Conservation (phyloP, 2,113 vertebrate species). For the Leiothrix lutea region DNA sequence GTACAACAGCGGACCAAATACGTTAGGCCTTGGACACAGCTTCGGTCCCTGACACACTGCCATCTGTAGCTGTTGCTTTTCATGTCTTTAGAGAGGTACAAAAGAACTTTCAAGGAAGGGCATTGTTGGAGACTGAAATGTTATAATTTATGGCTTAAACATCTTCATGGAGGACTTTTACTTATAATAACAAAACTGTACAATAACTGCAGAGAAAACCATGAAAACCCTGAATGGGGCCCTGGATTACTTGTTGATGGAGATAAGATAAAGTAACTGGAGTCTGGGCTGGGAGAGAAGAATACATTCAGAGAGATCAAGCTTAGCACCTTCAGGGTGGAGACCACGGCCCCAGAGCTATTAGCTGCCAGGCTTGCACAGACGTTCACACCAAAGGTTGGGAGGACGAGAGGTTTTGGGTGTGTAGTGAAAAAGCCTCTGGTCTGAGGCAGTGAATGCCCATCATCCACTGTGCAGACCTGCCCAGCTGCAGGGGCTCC, state of each 20-base stretch:
- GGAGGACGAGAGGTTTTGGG: not conserved
- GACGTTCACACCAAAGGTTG: not conserved
- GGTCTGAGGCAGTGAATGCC: not conserved
- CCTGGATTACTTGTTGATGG: not conserved
- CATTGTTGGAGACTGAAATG: not conserved
- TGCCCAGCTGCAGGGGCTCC: not conserved
- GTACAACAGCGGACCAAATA: too few relatives aligned
- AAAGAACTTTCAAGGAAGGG: not conserved
- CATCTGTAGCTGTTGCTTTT: not conserved
- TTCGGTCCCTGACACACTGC: not conserved
- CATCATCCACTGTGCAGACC: not conserved
- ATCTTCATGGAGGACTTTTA: too few relatives aligned
- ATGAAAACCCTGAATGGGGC: too few relatives aligned
- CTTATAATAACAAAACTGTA: not conserved
- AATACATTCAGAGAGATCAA: not conserved
- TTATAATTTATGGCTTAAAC: not conserved
- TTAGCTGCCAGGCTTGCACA: not conserved
- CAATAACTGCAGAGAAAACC: not conserved
- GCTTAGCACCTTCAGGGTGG: not conserved
- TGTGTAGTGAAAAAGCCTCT: not conserved
- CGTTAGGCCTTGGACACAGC: too few relatives aligned
- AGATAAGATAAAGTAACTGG: not conserved
- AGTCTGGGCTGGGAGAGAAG: not conserved
- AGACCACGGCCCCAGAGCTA: too few relatives aligned
- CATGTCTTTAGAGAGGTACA: not conserved